Evolutionary conservation across 1,140 invertebrate species (phyloP), one percentile per base, ranked within the genome.

Genomic region (Drosophila willistoni): DNA sequence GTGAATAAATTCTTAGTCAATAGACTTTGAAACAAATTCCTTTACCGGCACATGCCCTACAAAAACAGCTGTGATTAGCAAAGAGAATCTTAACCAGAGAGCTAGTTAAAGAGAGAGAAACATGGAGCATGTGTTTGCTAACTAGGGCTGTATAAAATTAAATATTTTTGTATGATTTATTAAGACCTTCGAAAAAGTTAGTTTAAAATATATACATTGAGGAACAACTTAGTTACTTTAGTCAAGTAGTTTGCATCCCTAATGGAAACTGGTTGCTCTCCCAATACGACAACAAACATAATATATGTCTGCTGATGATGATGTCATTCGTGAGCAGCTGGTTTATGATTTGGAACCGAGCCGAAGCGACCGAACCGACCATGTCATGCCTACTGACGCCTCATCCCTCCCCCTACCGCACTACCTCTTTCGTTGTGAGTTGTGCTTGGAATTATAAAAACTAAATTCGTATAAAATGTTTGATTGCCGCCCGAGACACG

Each of bases 241-340:
- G 19, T 51, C 10, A 51, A 51, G 17, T 6, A 63, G 41, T 17
- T 44, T 57, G 56, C 67, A 78, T 64, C 78, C 82, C 78, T 79
- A 55, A 67, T 42, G 36, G 12, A 36, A 87, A 85, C 83, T 79
- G 79, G 79, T 87, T 85, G 69, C 66, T 68, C 44, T 64, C 39
- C 3, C 17, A 39, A 34, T 61, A 34, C 36, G 14, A 7, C 65
- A 22, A 44, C 41, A 65, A 39, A 66, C 64, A 64, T 25, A 55
- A 66, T 29, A 76, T 41, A 54, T 57, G 6, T 73, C 80, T 55
- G 56, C 36, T 51, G 63, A 55, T 56, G 81, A 73, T 84, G 81
- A 85, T 85, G 82, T 85, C 82, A 85, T 86, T 64, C 70, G 72
- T 73, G 65, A 71, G 64, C 83, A 74, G 80, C 81, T 84, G 81